A percentile compares a stretch with the other conserved stretches of the same genome.
Evolutionary conservation across 1,140 invertebrate species (phyloP).

Genomic region (Alviniconcha marisindica): DNA sequence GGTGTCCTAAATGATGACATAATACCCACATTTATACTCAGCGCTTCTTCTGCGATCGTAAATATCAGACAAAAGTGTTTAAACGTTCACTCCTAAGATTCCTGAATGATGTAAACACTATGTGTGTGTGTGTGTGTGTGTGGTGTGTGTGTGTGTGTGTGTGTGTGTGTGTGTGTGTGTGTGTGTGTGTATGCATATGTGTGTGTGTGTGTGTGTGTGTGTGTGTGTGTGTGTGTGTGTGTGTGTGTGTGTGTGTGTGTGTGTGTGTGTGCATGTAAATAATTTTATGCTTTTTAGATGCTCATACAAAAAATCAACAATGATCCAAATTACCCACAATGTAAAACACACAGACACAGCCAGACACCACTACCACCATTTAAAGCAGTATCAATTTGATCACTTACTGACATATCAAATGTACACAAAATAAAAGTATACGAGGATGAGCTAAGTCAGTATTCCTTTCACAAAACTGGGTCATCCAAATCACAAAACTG

Average conservation of each 20-base stretch:
- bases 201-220: background rate
- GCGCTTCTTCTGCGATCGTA: too few species aligned
- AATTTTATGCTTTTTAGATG: background rate
- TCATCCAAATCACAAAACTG: too few species aligned
- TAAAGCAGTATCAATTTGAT: background rate
- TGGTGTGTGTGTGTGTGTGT: too few species aligned
- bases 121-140: too few species aligned
- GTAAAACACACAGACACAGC: background rate
- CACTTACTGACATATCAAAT: background rate
- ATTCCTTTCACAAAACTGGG: too few species aligned
- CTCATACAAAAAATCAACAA: background rate
- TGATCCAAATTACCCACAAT: background rate
- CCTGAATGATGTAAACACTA: too few species aligned
- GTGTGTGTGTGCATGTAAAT: background rate
- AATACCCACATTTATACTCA: too few species aligned
- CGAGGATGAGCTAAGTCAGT: too few species aligned
- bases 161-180: background rate
- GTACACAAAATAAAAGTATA: too few species aligned
- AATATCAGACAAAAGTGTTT: too few species aligned
- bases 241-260: background rate
- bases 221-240: background rate
- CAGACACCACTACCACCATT: background rate
- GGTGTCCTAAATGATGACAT: too few species aligned
- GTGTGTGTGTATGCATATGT: background rate
- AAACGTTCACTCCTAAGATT: background rate